Percentiles rank a stretch among this genome's conserved stretches.
Conservation (phyloP, 2,113 vertebrate genomes). For the Dasypus novemcinctus region DNA sequence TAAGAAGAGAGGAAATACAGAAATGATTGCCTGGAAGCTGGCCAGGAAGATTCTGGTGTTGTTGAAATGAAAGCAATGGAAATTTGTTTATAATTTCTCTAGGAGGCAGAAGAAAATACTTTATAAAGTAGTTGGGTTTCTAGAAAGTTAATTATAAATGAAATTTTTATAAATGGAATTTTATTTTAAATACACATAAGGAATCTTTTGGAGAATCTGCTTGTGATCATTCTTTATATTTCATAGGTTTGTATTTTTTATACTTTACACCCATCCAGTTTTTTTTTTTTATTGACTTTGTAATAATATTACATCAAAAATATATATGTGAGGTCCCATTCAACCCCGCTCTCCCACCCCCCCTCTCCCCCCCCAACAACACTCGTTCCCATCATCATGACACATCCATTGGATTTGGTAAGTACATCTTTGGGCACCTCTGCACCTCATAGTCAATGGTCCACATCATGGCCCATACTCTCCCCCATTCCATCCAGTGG, state of each 20-base stretch:
- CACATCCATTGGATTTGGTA: too few species aligned
- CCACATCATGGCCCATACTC: too few species aligned
- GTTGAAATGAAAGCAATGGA: not conserved
- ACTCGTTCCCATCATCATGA: too few species aligned
- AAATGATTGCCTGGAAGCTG: not conserved
- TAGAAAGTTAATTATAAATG: slow-evolving; percentile 42
- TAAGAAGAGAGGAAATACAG: not conserved
- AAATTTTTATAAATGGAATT: slow-evolving; percentile 36
- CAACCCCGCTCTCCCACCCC: too few species aligned
- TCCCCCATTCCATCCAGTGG: too few species aligned
- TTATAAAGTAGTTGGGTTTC: slow-evolving; percentile 1
- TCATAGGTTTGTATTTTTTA: slow-evolving; percentile 38
- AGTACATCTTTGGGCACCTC: too few species aligned
- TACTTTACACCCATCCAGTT: not conserved
- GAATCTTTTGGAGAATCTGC: slow-evolving; percentile 14
- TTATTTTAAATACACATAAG: slow-evolving; percentile 26
- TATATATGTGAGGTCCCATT: too few species aligned
- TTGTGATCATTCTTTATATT: not conserved
- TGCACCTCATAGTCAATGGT: too few species aligned
- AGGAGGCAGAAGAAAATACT: slow-evolving; percentile 8
- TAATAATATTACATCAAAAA: too few species aligned
- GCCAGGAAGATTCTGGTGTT: not conserved
- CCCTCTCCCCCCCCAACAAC: too few species aligned
- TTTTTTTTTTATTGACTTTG: too few species aligned
- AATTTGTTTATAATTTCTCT: slow-evolving; percentile 22